Base-by-base conservation (phyloP, 1,140 invertebrate species). In the Chelonus insularis region DNA sequence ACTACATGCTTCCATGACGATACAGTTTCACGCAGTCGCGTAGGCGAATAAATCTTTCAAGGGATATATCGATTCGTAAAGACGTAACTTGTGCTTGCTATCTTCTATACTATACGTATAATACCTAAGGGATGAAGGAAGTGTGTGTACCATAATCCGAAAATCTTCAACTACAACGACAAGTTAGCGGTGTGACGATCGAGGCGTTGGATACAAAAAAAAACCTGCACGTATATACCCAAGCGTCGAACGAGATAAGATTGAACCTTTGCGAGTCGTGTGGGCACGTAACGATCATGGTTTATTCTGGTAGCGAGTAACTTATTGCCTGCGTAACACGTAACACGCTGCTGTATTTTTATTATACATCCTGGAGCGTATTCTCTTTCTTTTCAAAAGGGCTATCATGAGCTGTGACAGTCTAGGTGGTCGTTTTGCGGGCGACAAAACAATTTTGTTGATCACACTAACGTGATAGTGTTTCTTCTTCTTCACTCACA, bases 261-360 rank as follows among this genome's bases (percentile, higher is more conserved):
- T 60, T 60, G 58, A 60, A 60, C 58, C 58, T 60, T 60, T 37
- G 58, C 58, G 58, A 60, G 50, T 54, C 48, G 50, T 60, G 58
- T 60, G 58, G 50, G 50, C 58, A 60, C 50, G 50, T 60, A 54
- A 60, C 58, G 58, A 60, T 60, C 58, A 60, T 60, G 58, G 58
- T 60, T 60, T 60, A 60, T 60, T 60, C 58, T 60, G 58, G 58
- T 60, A 60, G 58, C 58, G 58, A 60, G 58, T 60, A 60, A 60
- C 47, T 60, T 60, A 60, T 60, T 60, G 58, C 50, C 37, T 54
- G 50, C 58, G 58, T 54, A 60, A 51, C 57, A 58, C 57, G 57
- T 58, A 58, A 58, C 57, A 58, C 57, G 57, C 57, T 47, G 45
- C 25, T 41, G 45, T 58, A 29, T 41, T 39, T 56, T 58, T 58